Evolutionary conservation across 2,888 invertebrate species (phyloP), one percentile per base, ranked within the genome.

Genomic region (Ormyrus labotus): DNA sequence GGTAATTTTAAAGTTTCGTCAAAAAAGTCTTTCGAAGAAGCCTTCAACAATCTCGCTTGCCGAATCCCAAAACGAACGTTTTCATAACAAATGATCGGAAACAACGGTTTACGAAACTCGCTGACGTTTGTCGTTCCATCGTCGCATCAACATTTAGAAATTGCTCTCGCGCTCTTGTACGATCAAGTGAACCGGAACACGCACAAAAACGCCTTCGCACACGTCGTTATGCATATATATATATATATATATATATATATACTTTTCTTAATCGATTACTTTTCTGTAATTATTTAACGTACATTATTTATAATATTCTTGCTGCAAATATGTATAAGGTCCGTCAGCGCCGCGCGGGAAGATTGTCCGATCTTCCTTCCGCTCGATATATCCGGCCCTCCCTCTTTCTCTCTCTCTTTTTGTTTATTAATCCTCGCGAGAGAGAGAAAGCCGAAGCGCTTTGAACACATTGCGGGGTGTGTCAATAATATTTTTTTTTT

Each of bases 381-480:
- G 50, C 72, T 80, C 50, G 60, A 67, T 76, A 19, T 9, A 58
- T 58, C 55, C 57, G 50, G 6, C n/a, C 63, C 45, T 64, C 55
- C 55, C 64, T 47, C 60, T 67, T 50, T 64, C 55, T 64, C 64
- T 45, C 58, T 50, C 51, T 57, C 48, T 45, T 51, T 50, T 53
- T 50, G 7, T 9, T 55, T 45, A 60, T 34, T 4, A 34, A 34
- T 34, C 34, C 3, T 34, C 34, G 58, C 19, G 11, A 53, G 53
- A 45, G 61, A 71, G 63, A 68, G 60, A 65, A 77, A 61, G 70
- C 45, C 61, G 47, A 47, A 70, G 57, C 61, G 60, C 79, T 64
- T 72, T 79, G 81, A 81, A 81, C 81, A 81, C 81, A 81, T 81
- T 79, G 81, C 76, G 79, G 81, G 79, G 64, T 75, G 75, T 75